Evolutionary conservation across 1,140 invertebrate genomes (phyloP).

Genomic region (Metaphire vulgaris): DNA sequence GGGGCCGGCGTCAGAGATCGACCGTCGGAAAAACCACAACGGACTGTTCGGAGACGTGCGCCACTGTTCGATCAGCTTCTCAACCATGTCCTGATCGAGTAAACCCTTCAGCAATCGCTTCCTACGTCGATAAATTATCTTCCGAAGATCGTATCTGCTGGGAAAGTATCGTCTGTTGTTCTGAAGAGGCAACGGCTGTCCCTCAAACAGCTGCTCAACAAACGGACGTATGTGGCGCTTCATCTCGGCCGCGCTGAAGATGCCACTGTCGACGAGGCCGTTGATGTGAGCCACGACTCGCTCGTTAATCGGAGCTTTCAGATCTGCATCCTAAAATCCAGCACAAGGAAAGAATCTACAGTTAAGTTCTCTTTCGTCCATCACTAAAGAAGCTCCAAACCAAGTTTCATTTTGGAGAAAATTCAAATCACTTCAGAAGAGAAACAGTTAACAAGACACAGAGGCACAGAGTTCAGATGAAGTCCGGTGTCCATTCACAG

Average conservation of each 20-base stretch:
- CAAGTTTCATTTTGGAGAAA: no score
- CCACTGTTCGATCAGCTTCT: not conserved
- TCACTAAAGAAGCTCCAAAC: no score
- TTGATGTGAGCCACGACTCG: constrained; percentile 11
- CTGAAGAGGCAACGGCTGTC: not conserved
- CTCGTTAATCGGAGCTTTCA: constrained; percentile 7
- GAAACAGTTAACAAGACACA: no score
- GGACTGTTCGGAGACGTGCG: not conserved
- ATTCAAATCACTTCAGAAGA: no score
- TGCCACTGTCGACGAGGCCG: not conserved
- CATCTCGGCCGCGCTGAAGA: constrained; percentile 5
- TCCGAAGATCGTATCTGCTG: not conserved
- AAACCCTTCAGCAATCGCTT: not conserved
- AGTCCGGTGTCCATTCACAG: no score
- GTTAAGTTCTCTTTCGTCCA: no score
- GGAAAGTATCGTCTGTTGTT: not conserved
- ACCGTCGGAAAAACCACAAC: not conserved
- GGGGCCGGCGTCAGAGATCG: not conserved
- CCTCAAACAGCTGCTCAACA: not conserved
- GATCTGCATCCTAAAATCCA: constrained; percentile 3
- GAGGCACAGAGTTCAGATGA: no score
- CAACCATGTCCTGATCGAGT: not conserved
- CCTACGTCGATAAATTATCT: not conserved
- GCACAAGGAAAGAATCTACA: no score
- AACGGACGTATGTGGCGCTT: constrained; percentile 2